Conservation (phyloP, 2,888 invertebrate genomes). For the Xanthia icteritia region DNA sequence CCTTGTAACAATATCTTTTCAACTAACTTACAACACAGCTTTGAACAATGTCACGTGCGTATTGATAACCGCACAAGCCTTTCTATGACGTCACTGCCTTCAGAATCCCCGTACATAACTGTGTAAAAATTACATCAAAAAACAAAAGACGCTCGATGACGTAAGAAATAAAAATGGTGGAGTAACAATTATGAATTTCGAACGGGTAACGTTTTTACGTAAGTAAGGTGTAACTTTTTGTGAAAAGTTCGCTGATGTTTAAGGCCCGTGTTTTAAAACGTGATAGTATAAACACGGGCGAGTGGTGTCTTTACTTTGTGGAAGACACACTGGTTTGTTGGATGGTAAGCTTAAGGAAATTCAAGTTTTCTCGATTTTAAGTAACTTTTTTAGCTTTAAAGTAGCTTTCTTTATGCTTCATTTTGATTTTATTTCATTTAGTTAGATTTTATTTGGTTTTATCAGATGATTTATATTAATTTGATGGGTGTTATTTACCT, state of each 20-base stretch:
- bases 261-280: conserved; percentile 42
- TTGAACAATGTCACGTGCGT: conserved; percentile 29
- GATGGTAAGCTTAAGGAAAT: not conserved
- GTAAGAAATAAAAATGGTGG: conserved; percentile 2
- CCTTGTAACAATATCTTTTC: not conserved
- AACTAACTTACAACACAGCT: not conserved
- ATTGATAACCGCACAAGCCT: not conserved
- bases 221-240: conserved; percentile 2
- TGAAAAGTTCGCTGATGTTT: conserved; percentile 1
- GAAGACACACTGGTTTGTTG: not conserved
- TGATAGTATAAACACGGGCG: conserved; percentile 12
- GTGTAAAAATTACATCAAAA: conserved; percentile 23
- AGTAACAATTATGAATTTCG: conserved; percentile 11
- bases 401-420: not conserved
- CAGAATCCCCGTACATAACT: not conserved
- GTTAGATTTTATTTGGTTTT: no score
- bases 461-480: no score
- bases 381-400: not conserved
- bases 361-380: not conserved
- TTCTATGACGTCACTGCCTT: not conserved
- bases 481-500: no score
- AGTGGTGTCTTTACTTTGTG: not conserved
- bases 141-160: conserved; percentile 23
- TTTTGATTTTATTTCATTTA: not conserved
- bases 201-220: conserved; percentile 19